Base-by-base conservation (phyloP, 2,797 vertebrate genomes). In the Aselliscus stoliczkanus region DNA sequence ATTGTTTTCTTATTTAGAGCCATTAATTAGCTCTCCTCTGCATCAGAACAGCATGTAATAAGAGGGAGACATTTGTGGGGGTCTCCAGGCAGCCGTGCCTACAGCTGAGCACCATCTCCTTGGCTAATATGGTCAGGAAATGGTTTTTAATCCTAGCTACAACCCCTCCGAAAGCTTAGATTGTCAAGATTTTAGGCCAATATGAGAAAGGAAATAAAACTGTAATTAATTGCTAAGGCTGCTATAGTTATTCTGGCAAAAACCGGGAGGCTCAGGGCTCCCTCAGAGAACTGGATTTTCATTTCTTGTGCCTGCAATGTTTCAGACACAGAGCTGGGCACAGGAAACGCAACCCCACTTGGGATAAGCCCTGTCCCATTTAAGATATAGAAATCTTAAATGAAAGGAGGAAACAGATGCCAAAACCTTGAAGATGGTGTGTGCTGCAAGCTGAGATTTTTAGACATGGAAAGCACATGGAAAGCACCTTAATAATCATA, bases 1-100 rank as follows among this genome's bases (percentile, higher is more conserved):
- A 97, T 97, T 96, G 93, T 97, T 97, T 97, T 98, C 97, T 96
- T 97, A 97, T 97, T 97, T 94, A 95, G 93, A 97, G 82, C 92
- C 88, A 97, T 97, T 97, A 97, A 97, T 96, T 94, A 97, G 91
- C 80, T 97, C 95, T 97, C 72, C 81, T 64, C 52, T 76, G 93
- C 91, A 96, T 91, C 80, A 92, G 95, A 97, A 97, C 96, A 97
- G 89, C 95, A 94, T 94, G 90, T 96, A 97, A 96, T 96, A 97
- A 93, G 90, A 97, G 65, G 21, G 65, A 96, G 64, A 79, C 70
- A 90, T 97, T 96, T 97, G 76, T 77, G 17, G 90, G 95, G 86
- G 80, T 96, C 96, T 95, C 96, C 90, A 91, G 52, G 86, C 69
- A 96, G 96, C 58, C 83, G 50, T 81, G 65, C 86, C 85, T 83